phyloP scores from a whole-genome alignment of 1,140 invertebrate genomes.

The Drosophila ananassae region DNA sequence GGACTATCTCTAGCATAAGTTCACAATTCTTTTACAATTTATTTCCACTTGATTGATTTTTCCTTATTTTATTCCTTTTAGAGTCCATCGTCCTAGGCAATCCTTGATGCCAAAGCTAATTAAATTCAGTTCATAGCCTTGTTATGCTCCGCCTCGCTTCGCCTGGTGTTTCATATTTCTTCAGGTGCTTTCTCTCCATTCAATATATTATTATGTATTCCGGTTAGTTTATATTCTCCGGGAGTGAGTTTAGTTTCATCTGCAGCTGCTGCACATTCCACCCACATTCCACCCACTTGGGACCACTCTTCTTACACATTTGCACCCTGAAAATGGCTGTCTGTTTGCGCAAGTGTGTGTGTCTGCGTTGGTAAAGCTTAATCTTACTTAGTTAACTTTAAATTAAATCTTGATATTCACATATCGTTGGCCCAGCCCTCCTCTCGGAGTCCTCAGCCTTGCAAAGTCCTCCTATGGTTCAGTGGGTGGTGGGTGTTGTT shows the following conservation, averaged over 20 bases:
- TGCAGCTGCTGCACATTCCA: slow-evolving; percentile 37
- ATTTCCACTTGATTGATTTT: neutral
- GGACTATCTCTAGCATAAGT: no score
- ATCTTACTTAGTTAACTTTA: slow-evolving; percentile 83
- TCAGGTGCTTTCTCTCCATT: slow-evolving; percentile 45
- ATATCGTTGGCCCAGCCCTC: slow-evolving; percentile 58
- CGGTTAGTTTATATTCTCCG: slow-evolving; percentile 66
- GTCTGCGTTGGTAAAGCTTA: slow-evolving; percentile 71
- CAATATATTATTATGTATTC: slow-evolving; percentile 69
- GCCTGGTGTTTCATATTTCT: slow-evolving; percentile 56
- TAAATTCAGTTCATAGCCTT: slow-evolving; percentile 68
- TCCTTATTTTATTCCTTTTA: neutral
- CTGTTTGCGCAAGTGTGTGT: slow-evolving; percentile 23
- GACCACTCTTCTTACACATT: slow-evolving; percentile 29
- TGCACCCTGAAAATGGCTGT: slow-evolving; percentile 55
- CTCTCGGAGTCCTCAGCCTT: slow-evolving; percentile 4
- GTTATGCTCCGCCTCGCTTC: slow-evolving; percentile 47
- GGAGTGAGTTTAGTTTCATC: slow-evolving; percentile 43
- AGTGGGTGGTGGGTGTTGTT: slow-evolving; percentile 57
- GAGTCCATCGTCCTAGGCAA: slow-evolving; percentile 50
- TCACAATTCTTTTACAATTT: no score
- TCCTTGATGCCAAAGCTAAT: slow-evolving; percentile 54
- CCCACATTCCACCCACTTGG: neutral
- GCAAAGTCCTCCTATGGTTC: slow-evolving; percentile 33
- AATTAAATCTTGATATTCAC: slow-evolving; percentile 83